Evolutionary conservation across 1,140 invertebrate genomes (phyloP), one percentile per base, ranked within the genome.

Genomic region (Prorops nasuta): DNA sequence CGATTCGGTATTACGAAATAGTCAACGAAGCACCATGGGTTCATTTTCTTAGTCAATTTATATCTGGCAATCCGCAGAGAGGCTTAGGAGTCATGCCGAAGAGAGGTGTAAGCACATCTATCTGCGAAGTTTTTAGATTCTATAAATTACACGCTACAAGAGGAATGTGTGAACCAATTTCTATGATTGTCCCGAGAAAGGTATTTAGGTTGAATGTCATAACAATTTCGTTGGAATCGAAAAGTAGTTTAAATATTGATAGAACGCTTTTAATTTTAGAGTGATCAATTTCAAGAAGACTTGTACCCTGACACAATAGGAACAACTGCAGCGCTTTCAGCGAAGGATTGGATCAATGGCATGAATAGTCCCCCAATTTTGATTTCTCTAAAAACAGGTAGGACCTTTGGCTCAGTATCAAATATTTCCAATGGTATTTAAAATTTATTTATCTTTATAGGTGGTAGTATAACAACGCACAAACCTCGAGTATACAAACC

Each of bases 1-100:
- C 94, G 65, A 96, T 98, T 52, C 82, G 94, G 7, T 98, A 96
- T 74, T 97, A 94, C 75, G 94, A 98, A 79, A 84, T 96, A 17
- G 88, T 88, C 0, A 85, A 92, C 58, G 88, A 93, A 57, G 74
- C 84, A 1, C 92, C 93, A 0, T 94, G 87, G 74, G 81, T 92
- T 49, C 88, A 95, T 76, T 97, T 90, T 71, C 82, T 98, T 2
- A 94, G 88, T 69, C 91, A 94, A 64, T 96, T 90, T 73, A 83
- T 94, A n/a, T 95, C 94, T 10, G 89, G 91, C 3, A 86, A 86
- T 67, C 91, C 92, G 42, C 91, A 94, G 73, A 82, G 93, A 67
- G 93, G 92, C 2, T 77, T 97, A 24, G 94, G 92, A 35, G 83
- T 90, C 55, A 95, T 97, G 91, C 91, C 93, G 9, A 98, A 98